phyloP scores from a whole-genome alignment of 1,140 invertebrate genomes.

The Oryctes rhinoceros region DNA sequence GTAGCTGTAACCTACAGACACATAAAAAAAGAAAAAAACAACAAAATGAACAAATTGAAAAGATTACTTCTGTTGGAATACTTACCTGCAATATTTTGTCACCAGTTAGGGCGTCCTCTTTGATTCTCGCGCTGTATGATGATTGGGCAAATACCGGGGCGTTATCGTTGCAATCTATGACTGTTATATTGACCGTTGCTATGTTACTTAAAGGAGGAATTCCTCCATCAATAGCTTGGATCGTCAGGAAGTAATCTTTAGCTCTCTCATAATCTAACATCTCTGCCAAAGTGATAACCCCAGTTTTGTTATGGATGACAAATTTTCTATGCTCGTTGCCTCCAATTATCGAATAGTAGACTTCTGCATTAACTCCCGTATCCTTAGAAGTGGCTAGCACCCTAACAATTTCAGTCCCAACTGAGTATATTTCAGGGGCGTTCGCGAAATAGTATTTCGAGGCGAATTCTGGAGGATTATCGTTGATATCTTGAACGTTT shows the following conservation, averaged over 20 bases:
- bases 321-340: conserved; percentile 91
- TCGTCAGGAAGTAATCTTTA: conserved; percentile 86
- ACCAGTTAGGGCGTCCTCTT: conserved; percentile 79
- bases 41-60: too few relatives aligned
- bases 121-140: conserved; percentile 79
- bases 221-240: conserved; percentile 89
- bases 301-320: conserved; percentile 75
- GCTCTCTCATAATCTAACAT: conserved; percentile 86
- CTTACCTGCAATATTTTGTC: conserved; percentile 76
- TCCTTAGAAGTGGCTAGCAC: conserved; percentile 93
- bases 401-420: conserved; percentile 79
- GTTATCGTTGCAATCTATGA: conserved; percentile 92
- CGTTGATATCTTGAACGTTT: conserved; percentile 85
- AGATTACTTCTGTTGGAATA: conserved; percentile 1
- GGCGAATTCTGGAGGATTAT: conserved; percentile 93
- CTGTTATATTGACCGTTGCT: conserved; percentile 86
- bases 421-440: conserved; percentile 77
- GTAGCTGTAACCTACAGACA: conserved; percentile 78
- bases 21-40: too few relatives aligned
- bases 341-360: conserved; percentile 88
- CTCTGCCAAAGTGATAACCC: conserved; percentile 79
- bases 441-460: conserved; percentile 77
- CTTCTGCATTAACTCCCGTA: conserved; percentile 90
- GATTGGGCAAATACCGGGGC: conserved; percentile 82
- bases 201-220: conserved; percentile 85